Percentiles rank a stretch among this genome's conserved stretches.
phyloP scores from a whole-genome alignment of 2,113 vertebrate genomes.

The Ptilorrhoa leucosticta region DNA sequence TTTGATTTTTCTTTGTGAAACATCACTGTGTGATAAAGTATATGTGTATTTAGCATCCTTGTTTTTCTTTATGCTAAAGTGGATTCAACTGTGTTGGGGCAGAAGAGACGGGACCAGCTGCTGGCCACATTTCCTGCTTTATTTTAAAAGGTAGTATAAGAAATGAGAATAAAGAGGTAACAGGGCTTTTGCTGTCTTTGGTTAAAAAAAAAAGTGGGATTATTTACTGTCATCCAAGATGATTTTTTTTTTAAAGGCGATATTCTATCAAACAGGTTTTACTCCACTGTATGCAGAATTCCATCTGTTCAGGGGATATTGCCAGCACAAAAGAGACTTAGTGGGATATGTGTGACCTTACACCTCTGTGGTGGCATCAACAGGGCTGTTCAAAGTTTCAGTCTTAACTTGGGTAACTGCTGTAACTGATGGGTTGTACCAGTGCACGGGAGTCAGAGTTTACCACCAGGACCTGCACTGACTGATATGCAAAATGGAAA shows the following conservation, averaged over 20 bases:
- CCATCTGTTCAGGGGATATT: not conserved
- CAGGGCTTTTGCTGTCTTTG: constrained; percentile 78
- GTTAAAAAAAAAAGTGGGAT: constrained; percentile 52
- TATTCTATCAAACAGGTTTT: not conserved
- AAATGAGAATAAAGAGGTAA: constrained; percentile 84
- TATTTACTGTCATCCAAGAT: constrained; percentile 52
- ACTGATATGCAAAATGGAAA: not conserved
- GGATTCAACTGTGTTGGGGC: constrained; percentile 95
- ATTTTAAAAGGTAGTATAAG: constrained; percentile 98
- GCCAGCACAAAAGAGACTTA: not conserved
- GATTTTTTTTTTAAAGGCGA: not conserved
- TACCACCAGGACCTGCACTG: not conserved
- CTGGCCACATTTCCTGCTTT: constrained; percentile 95
- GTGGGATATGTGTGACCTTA: not conserved
- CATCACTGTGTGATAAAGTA: constrained; percentile 82
- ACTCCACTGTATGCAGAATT: not conserved
- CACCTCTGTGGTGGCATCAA: not conserved
- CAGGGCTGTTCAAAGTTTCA: not conserved
- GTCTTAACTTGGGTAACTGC: not conserved
- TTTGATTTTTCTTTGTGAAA: constrained; percentile 90
- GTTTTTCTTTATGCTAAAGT: constrained; percentile 99
- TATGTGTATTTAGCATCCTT: constrained; percentile 95
- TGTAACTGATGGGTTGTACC: not conserved
- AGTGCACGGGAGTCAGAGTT: not conserved
- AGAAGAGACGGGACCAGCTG: constrained; percentile 96